Evolutionary conservation across 2,888 invertebrate species (phyloP), one percentile per base, ranked within the genome.

Genomic region (Clepsis dumicolana): DNA sequence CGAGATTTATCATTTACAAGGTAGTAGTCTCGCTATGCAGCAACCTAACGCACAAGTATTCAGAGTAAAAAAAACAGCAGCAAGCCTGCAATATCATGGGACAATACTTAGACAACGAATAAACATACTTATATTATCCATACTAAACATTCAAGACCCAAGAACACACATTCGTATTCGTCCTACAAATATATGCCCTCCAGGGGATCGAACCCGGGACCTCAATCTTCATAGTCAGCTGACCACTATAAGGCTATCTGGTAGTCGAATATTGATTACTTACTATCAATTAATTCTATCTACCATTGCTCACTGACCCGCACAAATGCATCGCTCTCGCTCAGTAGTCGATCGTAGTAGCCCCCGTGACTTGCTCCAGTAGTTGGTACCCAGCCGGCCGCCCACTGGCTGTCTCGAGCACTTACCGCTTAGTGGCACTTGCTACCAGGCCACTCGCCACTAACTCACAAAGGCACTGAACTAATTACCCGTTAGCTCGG

Each of bases 401-500:
- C 21, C 44, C 21, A 32, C 54, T 54, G 14, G 53, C 27, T 27
- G 16, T 12, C 32, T 16, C 18, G 29, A 12, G 12, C 32, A 32
- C 12, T 14, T 18, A 18, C 54, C 14, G 18, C 14, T 18, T 12
- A 54, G 29, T 18, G 32, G 18, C 18, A 54, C 29, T 54, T 16
- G 29, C 53, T 32, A 4, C 18, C 29, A 16, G 29, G 21, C 21
- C n/a, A 25, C 24, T 50, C 27, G 27, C 10, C 53, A 3, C 4
- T 53, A 2, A 18, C 29, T 2, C 54, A 18, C 48, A 21, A 18
- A 54, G 32, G 4, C 54, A 2, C 18, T 5, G 21, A 21, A 48
- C 16, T 54, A 54, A 29, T 54, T 54, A 18, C 18, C n/a, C 32
- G 18, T 54, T 32, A 32, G 54, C 54, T 54, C 4, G 14, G 12